Conservation (phyloP, 2,113 vertebrate species). For the Pterophyllum scalare region DNA sequence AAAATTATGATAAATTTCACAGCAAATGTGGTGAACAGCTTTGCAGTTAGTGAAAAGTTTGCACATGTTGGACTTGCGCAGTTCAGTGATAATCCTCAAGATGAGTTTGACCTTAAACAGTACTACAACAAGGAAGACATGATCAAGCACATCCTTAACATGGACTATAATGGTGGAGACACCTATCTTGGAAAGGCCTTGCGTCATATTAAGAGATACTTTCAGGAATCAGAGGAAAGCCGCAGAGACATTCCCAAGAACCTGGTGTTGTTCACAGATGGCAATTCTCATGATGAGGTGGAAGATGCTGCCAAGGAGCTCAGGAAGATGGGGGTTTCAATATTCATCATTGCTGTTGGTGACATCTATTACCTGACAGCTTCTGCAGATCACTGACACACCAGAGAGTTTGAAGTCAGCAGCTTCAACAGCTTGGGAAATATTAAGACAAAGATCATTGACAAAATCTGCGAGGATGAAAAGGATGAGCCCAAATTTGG, state of each 20-base stretch:
- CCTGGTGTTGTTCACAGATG: conserved; percentile 80
- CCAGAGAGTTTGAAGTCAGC: conserved; percentile 34
- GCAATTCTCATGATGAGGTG: conserved; percentile 59
- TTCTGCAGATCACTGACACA: conserved; percentile 66
- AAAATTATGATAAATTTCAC: conserved; percentile 67
- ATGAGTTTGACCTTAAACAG: conserved; percentile 76
- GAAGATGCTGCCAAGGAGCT: conserved; percentile 41
- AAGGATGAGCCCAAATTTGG: not conserved
- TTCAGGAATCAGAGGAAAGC: conserved; percentile 57
- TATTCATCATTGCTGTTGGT: conserved; percentile 74
- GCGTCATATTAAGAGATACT: conserved; percentile 45
- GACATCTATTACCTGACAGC: conserved; percentile 35
- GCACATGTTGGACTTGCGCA: conserved; percentile 77
- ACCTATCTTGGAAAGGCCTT: conserved; percentile 65
- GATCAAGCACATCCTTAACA: conserved; percentile 30
- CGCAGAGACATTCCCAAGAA: conserved; percentile 60
- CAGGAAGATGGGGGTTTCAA: conserved; percentile 9
- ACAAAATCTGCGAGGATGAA: conserved; percentile 1
- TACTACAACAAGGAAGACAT: conserved; percentile 13
- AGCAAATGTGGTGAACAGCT: conserved; percentile 53
- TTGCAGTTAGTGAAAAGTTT: conserved; percentile 53
- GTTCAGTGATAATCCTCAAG: conserved; percentile 56
- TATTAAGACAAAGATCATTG: conserved; percentile 44
- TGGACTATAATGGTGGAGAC: not conserved
- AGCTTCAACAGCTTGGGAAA: conserved; percentile 45